Conservation (phyloP, 1,140 invertebrate species). For the Drosophila aff. region DNA sequence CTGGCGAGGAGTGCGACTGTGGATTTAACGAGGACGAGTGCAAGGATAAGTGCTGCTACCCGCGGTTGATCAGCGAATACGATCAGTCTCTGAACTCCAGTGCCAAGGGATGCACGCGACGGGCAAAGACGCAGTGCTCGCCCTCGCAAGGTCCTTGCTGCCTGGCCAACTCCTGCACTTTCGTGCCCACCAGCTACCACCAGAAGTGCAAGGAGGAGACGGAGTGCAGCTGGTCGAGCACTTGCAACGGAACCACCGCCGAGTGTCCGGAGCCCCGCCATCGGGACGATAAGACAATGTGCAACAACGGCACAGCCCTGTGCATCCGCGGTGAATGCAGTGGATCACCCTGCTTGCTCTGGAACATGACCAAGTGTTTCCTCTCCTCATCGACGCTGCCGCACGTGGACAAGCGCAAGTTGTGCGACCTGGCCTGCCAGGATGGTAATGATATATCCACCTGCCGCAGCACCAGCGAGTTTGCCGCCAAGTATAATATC, state of each 20-base stretch:
- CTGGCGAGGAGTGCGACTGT: slow-evolving; percentile 99
- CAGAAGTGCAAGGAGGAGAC: slow-evolving; percentile 93
- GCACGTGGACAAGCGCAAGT: slow-evolving; percentile 92
- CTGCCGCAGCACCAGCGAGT: slow-evolving; percentile 95
- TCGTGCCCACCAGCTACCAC: slow-evolving; percentile 88
- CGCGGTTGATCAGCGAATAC: slow-evolving; percentile 90
- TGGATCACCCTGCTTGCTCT: slow-evolving; percentile 97
- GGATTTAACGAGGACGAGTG: slow-evolving; percentile 98
- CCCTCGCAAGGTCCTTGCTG: slow-evolving; percentile 99
- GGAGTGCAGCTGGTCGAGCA: slow-evolving; percentile 94
- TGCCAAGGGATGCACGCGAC: slow-evolving; percentile 92
- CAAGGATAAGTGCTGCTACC: slow-evolving; percentile 97
- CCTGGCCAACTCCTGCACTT: slow-evolving; percentile 91
- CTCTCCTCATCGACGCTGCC: slow-evolving; percentile 93
- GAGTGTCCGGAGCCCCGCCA: slow-evolving; percentile 93
- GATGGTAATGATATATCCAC: slow-evolving; percentile 90
- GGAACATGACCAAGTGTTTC: slow-evolving; percentile 98
- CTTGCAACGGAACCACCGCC: slow-evolving; percentile 93
- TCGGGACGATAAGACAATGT: slow-evolving; percentile 92
- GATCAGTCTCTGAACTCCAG: slow-evolving; percentile 90
- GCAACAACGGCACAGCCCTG: slow-evolving; percentile 94
- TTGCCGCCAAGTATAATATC: slow-evolving; percentile 90
- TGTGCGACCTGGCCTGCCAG: slow-evolving; percentile 98
- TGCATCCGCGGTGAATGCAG: slow-evolving; percentile 97
- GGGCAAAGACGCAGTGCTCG: slow-evolving; percentile 93